Evolutionary conservation across 1,140 invertebrate species (phyloP), one percentile per base, ranked within the genome.

Genomic region (Hyles euphorbiae): DNA sequence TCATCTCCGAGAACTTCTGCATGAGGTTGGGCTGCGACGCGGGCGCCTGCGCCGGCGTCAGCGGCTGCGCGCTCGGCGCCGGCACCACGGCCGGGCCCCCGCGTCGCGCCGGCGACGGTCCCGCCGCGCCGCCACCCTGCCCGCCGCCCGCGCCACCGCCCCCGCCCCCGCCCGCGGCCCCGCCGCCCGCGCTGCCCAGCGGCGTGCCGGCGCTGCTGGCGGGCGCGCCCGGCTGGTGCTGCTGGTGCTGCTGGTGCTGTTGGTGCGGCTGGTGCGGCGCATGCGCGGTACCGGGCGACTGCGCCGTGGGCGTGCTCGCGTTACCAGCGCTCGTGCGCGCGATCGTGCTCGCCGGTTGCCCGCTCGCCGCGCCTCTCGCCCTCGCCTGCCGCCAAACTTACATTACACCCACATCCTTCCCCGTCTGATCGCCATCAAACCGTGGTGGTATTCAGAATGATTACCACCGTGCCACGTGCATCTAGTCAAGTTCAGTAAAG

Each of bases 1-100:
- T 94, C 87, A 96, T 95, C 76, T 96, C 95, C 57, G 93, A 92
- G 70, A 95, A 92, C 74, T 95, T 95, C 78, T 95, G 94, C 94
- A 95, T 95, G 50, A 95, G 90, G 83, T 95, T 95, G 11, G 93
- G 93, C 55, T 87, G 92, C 88, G 61, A 86, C 77, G 56, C 84
- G 78, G 64, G 79, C 69, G 55, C 89, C 34, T 88, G 82, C 36
- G 80, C 63, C 73, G 69, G 62, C 71, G 78, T 78, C 3, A 78
- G 75, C 44, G 84, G 81, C 53, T 81, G 81, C 22, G 83, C 67
- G 32, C 81, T 77, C 50, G 82, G 78, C 32, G 82, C 80, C 1
- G 89, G 83, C 36, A 93, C 90, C 7, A 90, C 93, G 36, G 93
- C 90, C 2, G 93, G 93, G 33, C 93, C 91, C 5, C 92, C 91